Conservation (phyloP, 2,113 vertebrate species). For the Heteronetta atricapilla region DNA sequence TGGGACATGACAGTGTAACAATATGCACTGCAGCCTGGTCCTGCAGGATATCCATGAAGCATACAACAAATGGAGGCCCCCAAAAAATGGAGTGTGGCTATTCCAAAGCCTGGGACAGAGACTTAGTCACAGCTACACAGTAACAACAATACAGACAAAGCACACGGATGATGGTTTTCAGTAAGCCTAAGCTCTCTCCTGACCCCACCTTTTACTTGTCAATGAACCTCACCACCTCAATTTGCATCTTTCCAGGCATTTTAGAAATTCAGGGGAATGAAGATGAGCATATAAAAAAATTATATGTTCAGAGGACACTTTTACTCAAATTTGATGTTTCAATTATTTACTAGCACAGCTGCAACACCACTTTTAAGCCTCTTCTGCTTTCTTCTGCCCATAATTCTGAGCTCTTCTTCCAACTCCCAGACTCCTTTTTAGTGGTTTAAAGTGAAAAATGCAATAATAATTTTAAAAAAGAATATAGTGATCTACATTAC, state of each 20-base stretch:
- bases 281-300: neutral
- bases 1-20: neutral
- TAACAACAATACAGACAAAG: neutral
- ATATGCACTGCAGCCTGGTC: neutral
- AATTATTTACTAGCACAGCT: neutral
- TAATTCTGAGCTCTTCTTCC: neutral
- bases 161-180: neutral
- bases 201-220: neutral
- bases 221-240: neutral
- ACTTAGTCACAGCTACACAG: neutral
- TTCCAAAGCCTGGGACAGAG: neutral
- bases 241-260: neutral
- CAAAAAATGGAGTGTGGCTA: neutral
- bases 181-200: neutral
- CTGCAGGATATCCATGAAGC: neutral
- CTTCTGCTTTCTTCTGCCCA: neutral
- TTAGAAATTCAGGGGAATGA: neutral
- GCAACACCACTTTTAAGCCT: neutral
- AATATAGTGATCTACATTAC: conserved; percentile 54
- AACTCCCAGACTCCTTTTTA: neutral
- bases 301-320: neutral
- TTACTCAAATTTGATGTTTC: neutral
- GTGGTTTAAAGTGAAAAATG: neutral
- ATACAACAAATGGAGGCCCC: neutral
- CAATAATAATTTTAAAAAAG: neutral